Evolutionary conservation across 1,140 invertebrate genomes (phyloP).

Genomic region (Ceratosolen fusciceps): DNA sequence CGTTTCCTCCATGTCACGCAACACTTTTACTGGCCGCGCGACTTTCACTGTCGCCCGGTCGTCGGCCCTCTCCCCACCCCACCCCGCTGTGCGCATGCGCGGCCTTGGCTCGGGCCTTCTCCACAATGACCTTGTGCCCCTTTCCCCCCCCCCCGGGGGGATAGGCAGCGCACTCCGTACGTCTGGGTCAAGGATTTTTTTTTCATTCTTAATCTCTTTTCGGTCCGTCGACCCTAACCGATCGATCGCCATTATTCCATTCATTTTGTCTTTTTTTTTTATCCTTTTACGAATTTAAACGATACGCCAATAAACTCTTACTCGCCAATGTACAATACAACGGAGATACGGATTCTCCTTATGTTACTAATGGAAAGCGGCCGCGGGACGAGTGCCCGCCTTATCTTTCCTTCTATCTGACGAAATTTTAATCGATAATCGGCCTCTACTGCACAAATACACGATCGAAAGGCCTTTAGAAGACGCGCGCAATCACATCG

Average conservation of each 20-base stretch:
- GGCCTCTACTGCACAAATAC: background rate
- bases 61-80: no score
- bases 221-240: background rate
- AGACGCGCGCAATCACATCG: background rate
- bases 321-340: background rate
- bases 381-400: no score
- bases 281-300: no score
- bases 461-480: background rate
- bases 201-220: background rate
- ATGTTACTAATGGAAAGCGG: background rate
- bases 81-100: background rate
- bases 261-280: no score
- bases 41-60: slow-evolving; percentile 41
- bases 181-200: slow-evolving; percentile 10
- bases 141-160: background rate
- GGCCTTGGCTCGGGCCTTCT: slow-evolving; percentile 10
- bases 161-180: background rate
- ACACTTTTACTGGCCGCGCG: slow-evolving; percentile 19
- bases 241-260: background rate
- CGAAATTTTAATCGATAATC: background rate
- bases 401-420: background rate
- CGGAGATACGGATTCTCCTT: background rate
- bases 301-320: background rate
- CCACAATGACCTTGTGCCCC: slow-evolving; percentile 11
- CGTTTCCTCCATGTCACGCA: slow-evolving; percentile 12